Evolutionary conservation across 2,113 vertebrate genomes (phyloP), one percentile per base, ranked within the genome.

Genomic region (Recurvirostra avosetta): DNA sequence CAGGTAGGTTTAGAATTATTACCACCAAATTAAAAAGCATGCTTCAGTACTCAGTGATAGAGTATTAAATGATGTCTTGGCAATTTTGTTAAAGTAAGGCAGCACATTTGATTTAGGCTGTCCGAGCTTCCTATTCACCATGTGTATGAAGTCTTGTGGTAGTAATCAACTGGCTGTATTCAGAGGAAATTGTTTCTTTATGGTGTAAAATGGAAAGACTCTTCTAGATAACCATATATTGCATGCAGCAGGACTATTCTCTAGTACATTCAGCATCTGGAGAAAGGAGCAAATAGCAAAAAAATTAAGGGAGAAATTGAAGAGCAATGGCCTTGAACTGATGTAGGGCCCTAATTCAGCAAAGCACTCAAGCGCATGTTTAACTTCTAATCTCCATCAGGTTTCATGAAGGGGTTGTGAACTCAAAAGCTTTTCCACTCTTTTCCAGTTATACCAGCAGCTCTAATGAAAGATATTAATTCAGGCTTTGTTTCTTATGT

Each of bases 141-240:
- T 2, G 34, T 43, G 15, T 55, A 7, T 9, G 55, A 62, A 76
- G 90, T 56, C 71, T 68, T 19, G 50, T 50, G 78, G 93, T n/a
- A 55, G 71, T n/a, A 75, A 86, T 91, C 93, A 73, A 6, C 87
- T 19, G 58, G 34, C 67, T 38, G 1, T 50, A 70, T 66, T 50
- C 71, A 74, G 58, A 82, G 92, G 88, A 96, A 90, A 93, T 92
- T 73, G 85, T 85, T 96, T 82, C 74, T 96, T 91, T 70, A 58
- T 27, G 71, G 59, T 77, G 77, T 83, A 20, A 95, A 93, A 50
- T 70, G 79, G 82, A 79, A 88, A 83, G 71, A 15, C 27, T 79
- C 62, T 83, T 86, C 67, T 21, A 41, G 85, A 71, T 66, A 93
- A 79, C 81, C 41, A 32, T 34, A 52, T 76, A 80, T n/a, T 84